Evolutionary conservation across 2,888 invertebrate genomes (phyloP), one percentile per base, ranked within the genome.

Genomic region (Euplagia quadripunctaria): DNA sequence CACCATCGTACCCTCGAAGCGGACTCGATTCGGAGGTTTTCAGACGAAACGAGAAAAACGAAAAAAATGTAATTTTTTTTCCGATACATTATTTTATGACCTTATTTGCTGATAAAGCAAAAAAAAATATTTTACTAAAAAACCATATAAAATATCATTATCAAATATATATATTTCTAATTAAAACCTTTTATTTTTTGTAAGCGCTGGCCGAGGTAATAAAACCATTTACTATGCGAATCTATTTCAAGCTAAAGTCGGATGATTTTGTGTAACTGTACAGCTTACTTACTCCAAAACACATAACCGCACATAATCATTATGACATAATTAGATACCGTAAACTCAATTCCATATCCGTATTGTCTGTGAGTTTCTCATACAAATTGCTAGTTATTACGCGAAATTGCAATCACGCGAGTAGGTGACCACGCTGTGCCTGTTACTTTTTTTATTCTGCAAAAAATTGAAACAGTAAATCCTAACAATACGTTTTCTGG

Each of bases 341-440:
- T 93, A 92, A 90, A 89, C 88, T 91, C 90, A 89, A 93, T 93
- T 91, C 89, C 86, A 85, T 88, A 86, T 90, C 89, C 89, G 90
- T 92, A 93, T 92, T 94, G 93, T 90, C 86, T 89, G 86, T 81
- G 74, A 85, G 84, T 89, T 93, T 93, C 93, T 89, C 90, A 92
- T 91, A 92, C 87, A 92, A 92, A 93, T 91, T 92, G 90, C 90
- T 88, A 82, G 87, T 88, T 85, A 92, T 93, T 93, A 92, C 90
- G 90, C 86, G 87, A 90, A 93, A 93, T 91, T 88, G 88, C 90
- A 85, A 87, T 86, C 86, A 87, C 89, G 89, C 82, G 82, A 86
- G 83, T 86, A 84, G 89, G 86, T 91, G 91, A 92, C 90, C 88
- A 90, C 89, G 78, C 79, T 79, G n/a, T n/a, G n/a, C n/a, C n/a